Evolutionary conservation across 1,140 invertebrate species (phyloP).

Genomic region (Megalopta genalis): DNA sequence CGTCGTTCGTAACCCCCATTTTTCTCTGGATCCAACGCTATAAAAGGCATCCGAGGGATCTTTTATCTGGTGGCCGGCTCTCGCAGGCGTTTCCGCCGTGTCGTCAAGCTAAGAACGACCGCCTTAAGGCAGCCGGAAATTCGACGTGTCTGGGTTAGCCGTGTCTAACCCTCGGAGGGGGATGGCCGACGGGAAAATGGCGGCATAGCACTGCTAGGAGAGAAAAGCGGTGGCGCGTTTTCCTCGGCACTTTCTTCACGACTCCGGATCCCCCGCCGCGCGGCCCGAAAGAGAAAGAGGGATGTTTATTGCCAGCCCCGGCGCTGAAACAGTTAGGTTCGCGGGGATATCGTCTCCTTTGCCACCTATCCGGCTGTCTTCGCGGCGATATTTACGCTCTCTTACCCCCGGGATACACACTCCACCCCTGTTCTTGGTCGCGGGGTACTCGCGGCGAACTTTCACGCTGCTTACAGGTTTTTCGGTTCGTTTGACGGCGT

Average conservation of each 20-base stretch:
- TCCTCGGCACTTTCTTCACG: not conserved
- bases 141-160: slow-evolving; percentile 3
- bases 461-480: too few relatives aligned
- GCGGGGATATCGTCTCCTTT: not conserved
- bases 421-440: not conserved
- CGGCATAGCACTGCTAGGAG: not conserved
- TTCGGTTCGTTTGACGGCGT: too few relatives aligned
- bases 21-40: too few relatives aligned
- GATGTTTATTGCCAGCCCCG: not conserved
- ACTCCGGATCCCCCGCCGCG: not conserved
- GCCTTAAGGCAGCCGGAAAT: slow-evolving; percentile 5
- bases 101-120: not conserved
- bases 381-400: not conserved
- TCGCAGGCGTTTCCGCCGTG: not conserved
- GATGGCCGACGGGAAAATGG: not conserved
- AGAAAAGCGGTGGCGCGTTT: not conserved
- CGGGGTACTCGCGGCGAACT: not conserved
- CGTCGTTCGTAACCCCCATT: not conserved
- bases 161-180: not conserved
- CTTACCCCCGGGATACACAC: not conserved
- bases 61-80: too few relatives aligned
- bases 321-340: slow-evolving; percentile 5
- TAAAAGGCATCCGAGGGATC: too few relatives aligned
- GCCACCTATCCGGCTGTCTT: not conserved
- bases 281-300: not conserved